Base-by-base conservation (phyloP, 2,113 vertebrate species). In the Gobiocypris rarus region DNA sequence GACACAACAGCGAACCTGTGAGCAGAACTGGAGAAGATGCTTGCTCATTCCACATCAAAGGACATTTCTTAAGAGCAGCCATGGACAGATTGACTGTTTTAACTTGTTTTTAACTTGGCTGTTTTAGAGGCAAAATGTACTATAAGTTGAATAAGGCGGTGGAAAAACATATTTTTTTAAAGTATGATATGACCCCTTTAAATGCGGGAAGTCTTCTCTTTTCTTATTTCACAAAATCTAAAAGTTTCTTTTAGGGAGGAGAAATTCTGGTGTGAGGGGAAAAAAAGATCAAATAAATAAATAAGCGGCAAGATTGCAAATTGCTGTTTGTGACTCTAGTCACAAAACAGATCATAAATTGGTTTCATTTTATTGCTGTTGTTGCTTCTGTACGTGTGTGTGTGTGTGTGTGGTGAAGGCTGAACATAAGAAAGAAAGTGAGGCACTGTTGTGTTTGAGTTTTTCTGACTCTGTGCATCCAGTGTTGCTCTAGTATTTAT, bases 401-500 rank as follows among this genome's bases (percentile, higher is more conserved):
- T 59, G 54, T n/a, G 34, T 78, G 28, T n/a, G 34, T 78, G 28
- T 54, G 74, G 15, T 43, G 41, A 80, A 63, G 24, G 17, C 76
- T 79, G n/a, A 65, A 79, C 48, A 81, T 52, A 50, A 80, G 61
- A 81, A 43, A 50, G 9, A 67, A 67, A 67, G 24, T 81, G 26
- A 81, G 38, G 38, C 54, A 63, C 13, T 65, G 26, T 52, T 67
- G 43, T 67, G 26, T 61, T 38, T 67, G 43, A 50, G 77, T 63
- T 48, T 50, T 13, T 54, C 38, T 56, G 48, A 82, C 26, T 70
- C 2, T 74, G 71, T 50, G 48, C 48, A 75, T 75, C 26, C 73
- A 75, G 45, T 28, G 73, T 75, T 0, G 15, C 5, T 50, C 73
- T 75, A 28, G 79, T 81, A 82, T 82, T 54, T 82, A 82, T 82